These are phyloP conservation scores for Drosophila subsilvestris DNA, from an alignment of 2,888 invertebrate species.

Conservation along the genomic window DNA sequence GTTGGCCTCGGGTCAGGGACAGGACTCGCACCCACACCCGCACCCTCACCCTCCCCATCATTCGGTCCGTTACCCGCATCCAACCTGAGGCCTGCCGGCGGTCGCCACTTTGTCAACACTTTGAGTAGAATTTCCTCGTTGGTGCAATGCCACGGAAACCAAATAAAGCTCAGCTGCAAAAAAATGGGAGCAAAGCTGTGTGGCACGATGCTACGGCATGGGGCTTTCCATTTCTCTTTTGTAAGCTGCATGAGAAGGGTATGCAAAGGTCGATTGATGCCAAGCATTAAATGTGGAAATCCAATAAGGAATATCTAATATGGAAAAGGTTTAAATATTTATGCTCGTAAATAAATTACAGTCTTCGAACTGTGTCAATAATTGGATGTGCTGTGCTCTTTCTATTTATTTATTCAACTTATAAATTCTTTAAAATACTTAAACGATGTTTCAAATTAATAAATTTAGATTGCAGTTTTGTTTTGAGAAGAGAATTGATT, in stretches of 20 bases:
- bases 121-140: constrained; percentile 41
- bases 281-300: neutral
- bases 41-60: neutral
- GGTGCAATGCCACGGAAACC: constrained; percentile 53
- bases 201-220: constrained; percentile 39
- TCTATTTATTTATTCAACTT: neutral
- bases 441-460: neutral
- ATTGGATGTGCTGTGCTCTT: neutral
- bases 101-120: constrained; percentile 71
- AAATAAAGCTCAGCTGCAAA: constrained; percentile 40
- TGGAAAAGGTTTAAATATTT: neutral
- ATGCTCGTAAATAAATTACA: neutral
- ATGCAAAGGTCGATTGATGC: constrained; percentile 34
- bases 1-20: constrained; percentile 36
- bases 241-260: constrained; percentile 15
- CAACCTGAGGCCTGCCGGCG: constrained; percentile 7
- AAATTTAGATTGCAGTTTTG: neutral
- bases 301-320: neutral
- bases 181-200: constrained; percentile 27
- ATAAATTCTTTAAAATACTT: neutral
- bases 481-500: no score
- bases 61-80: constrained; percentile 2
- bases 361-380: neutral
- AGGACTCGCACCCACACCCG: neutral
- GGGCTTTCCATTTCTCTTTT: constrained; percentile 33